Conservation (phyloP, 1,140 invertebrate species). For the Hylaeus volcanicus region DNA sequence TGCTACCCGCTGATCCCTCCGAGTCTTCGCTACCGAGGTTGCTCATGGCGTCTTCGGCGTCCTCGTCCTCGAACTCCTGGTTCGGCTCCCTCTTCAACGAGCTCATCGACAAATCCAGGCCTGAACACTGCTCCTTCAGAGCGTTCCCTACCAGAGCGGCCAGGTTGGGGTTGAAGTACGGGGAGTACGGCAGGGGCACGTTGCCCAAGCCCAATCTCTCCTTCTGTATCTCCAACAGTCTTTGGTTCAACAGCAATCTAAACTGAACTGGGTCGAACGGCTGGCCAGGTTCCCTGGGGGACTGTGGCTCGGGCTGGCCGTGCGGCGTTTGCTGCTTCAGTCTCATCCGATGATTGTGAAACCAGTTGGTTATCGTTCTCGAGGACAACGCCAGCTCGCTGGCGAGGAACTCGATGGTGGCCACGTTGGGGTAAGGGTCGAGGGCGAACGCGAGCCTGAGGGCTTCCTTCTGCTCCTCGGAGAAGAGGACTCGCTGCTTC, state of each 20-base stretch:
- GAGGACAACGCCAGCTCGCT: slow-evolving; percentile 94
- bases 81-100: slow-evolving; percentile 88
- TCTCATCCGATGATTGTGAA: slow-evolving; percentile 99
- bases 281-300: slow-evolving; percentile 86
- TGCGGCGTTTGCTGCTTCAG: slow-evolving; percentile 94
- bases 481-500: slow-evolving; percentile 96
- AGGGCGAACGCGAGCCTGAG: slow-evolving; percentile 95
- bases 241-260: slow-evolving; percentile 91
- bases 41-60: slow-evolving; percentile 87
- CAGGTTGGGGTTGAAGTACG: slow-evolving; percentile 88
- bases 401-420: slow-evolving; percentile 97
- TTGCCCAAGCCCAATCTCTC: slow-evolving; percentile 88
- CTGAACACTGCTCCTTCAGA: slow-evolving; percentile 88
- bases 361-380: slow-evolving; percentile 99
- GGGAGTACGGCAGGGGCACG: slow-evolving; percentile 87
- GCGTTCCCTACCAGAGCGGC: slow-evolving; percentile 86
- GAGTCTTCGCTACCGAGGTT: slow-evolving; percentile 90
- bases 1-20: slow-evolving; percentile 79
- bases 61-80: slow-evolving; percentile 86
- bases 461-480: slow-evolving; percentile 98
- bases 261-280: slow-evolving; percentile 96
- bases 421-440: slow-evolving; percentile 97
- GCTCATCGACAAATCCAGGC: slow-evolving; percentile 90
- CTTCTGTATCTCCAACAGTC: slow-evolving; percentile 91
- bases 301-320: slow-evolving; percentile 84